These are phyloP conservation scores for Pharmacophagus antenor DNA, from an alignment of 2,888 invertebrate species.

Conservation along the genomic window DNA sequence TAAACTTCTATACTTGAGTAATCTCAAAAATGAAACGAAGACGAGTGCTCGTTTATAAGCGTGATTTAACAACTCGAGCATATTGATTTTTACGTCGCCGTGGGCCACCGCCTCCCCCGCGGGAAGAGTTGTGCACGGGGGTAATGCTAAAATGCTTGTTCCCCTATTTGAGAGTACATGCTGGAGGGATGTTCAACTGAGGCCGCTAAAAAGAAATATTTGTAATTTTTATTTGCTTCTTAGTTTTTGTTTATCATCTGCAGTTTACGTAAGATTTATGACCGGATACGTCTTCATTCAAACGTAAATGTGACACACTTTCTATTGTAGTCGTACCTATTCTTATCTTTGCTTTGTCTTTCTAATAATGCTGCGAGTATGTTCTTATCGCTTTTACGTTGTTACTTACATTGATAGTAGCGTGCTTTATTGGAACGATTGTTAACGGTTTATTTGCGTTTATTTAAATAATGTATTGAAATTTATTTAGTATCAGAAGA, in stretches of 20 bases:
- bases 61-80: constrained; percentile 90
- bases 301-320: constrained; percentile 76
- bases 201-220: constrained; percentile 47
- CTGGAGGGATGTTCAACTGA: constrained; percentile 69
- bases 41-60: constrained; percentile 83
- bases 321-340: constrained; percentile 54
- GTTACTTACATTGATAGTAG: constrained; percentile 15
- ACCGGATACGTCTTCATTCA: constrained; percentile 74
- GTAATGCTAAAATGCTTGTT: constrained; percentile 82
- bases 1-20: constrained; percentile 62
- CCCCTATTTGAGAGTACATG: constrained; percentile 82
- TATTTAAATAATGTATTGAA: not conserved
- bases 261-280: constrained; percentile 71
- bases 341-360: constrained; percentile 68
- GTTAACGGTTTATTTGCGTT: constrained; percentile 14
- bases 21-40: constrained; percentile 80
- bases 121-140: constrained; percentile 82
- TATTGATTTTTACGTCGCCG: constrained; percentile 83
- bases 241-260: constrained; percentile 59
- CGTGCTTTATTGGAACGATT: constrained; percentile 19
- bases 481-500: not conserved
- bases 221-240: constrained; percentile 48
- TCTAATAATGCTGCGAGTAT: constrained; percentile 47
- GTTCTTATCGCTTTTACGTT: constrained; percentile 32
- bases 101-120: constrained; percentile 77